Base-by-base conservation (phyloP, 2,113 vertebrate genomes). In the Hippoglossus stenolepis region DNA sequence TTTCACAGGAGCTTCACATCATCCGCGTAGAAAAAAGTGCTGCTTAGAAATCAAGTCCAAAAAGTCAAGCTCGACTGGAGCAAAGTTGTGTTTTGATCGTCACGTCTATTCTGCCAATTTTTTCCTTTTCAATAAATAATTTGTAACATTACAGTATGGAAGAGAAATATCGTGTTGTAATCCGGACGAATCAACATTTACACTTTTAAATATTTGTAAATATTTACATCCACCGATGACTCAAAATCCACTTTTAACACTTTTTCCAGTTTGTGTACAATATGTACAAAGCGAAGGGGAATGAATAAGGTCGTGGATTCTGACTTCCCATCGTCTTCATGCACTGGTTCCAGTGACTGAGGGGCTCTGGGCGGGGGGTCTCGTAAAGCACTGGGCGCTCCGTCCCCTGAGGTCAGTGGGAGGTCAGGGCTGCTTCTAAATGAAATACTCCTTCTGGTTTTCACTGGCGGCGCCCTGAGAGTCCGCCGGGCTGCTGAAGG, bases 381-480 rank as follows among this genome's bases (percentile, higher is more conserved):
- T 63, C 4, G 0, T 51, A 67, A 83, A 73, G 60, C 70, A 73
- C 83, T 63, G 82, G 79, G 60, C 65, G 13, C 69, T 89, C 74
- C 43, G 76, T 80, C 70, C 63, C 21, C 63, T 79, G 40, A 65
- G 62, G 51, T 53, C 64, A 45, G n/a, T 18, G 0, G 57, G 69
- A 28, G 8, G 57, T 73, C 28, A 13, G 24, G 18, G 64, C 28
- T 80, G 51, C 78, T 95, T 93, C 80, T 90, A 99, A 93, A 99
- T 99, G 90, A 96, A 98, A 87, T 96, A 98, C 85, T 99, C 97
- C 88, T 96, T 99, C 86, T 96, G 97, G 93, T 95, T 96, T 90
- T 97, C 96, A 54, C 45, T 90, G 70, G 92, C 90, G 75, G 93
- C 78, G 0, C 93, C 95, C 88, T 95, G 96, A 74, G 93, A 89